These are phyloP conservation scores for Crotalus viridis DNA, from an alignment of 2,113 vertebrate genomes.

Conservation along the genomic window DNA sequence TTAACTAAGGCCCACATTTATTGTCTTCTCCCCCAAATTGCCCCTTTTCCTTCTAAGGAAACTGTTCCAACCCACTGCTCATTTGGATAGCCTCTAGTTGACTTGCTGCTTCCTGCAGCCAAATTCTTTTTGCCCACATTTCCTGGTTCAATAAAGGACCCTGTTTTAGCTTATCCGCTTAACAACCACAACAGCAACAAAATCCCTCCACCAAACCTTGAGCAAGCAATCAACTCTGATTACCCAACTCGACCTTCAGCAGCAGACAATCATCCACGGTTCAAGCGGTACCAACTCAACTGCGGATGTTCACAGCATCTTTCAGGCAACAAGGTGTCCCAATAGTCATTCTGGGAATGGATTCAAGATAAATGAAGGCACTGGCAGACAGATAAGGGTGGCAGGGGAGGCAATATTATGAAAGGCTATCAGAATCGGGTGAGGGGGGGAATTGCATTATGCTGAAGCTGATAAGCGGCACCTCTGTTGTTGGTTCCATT, in stretches of 20 bases:
- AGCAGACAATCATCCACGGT: neutral
- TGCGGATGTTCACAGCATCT: neutral
- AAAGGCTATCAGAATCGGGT: neutral
- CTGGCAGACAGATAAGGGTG: neutral
- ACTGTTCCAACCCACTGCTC: neutral
- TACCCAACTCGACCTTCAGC: neutral
- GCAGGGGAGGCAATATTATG: neutral
- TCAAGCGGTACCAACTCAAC: neutral
- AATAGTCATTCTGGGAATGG: neutral
- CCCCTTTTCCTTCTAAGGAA: neutral
- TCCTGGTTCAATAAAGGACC: neutral
- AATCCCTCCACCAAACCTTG: neutral
- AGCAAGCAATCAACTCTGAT: constrained; percentile 19
- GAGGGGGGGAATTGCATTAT: neutral
- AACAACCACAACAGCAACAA: neutral
- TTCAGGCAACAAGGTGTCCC: neutral
- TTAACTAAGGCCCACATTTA: neutral
- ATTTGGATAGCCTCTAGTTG: neutral
- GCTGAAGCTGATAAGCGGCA: neutral
- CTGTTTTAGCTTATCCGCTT: neutral
- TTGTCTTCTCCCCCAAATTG: neutral
- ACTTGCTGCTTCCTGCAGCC: neutral
- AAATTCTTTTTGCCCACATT: neutral
- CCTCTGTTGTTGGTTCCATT: neutral
- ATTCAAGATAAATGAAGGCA: constrained; percentile 9